Base-by-base conservation (phyloP, 2,888 invertebrate species). In the Andrena flavipes region DNA sequence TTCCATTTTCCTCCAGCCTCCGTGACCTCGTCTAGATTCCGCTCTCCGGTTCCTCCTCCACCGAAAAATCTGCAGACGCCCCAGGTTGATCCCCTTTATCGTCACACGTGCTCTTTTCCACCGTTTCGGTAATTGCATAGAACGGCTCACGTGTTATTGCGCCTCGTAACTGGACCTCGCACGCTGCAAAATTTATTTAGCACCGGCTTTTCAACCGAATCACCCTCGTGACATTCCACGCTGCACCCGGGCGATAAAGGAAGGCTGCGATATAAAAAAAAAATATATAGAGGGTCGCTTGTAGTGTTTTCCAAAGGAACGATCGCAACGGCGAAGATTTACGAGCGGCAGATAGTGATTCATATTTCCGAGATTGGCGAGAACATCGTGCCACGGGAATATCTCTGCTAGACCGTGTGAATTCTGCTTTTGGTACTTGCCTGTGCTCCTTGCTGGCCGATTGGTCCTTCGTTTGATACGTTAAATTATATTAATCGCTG, bases 351-450 rank as follows among this genome's bases (percentile, higher is more conserved):
- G 8, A 29, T 69, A 42, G 54, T 54, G 76, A 76, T 76, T 76
- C 68, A 42, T 68, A 51, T 60, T 33, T 16, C 20, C n/a, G 62
- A 60, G 62, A 75, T 76, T 62, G 60, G 51, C 35, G 48, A 68
- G 60, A 69, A 76, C 67, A 2, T 2, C 60, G 23, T 49, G 23
- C n/a, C 23, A 2, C 42, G 30, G 33, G 48, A 64, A 68, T 82
- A 76, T 82, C 77, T 82, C 83, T 48, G 68, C 51, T 62, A 49
- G 51, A 56, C 59, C 72, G 68, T 51, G 71, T 72, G 65, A 82
- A 70, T 79, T 84, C 69, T 76, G 72, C 63, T 79, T 77, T 82
- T 75, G 77, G 67, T 68, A 60, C 76, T 75, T 79, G 72, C 70
- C 1, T 13, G 33, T n/a, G 35, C 33, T 35, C 42, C 23, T 29